Conservation (phyloP, 1,140 invertebrate species). For the Calephelis virginiensis region DNA sequence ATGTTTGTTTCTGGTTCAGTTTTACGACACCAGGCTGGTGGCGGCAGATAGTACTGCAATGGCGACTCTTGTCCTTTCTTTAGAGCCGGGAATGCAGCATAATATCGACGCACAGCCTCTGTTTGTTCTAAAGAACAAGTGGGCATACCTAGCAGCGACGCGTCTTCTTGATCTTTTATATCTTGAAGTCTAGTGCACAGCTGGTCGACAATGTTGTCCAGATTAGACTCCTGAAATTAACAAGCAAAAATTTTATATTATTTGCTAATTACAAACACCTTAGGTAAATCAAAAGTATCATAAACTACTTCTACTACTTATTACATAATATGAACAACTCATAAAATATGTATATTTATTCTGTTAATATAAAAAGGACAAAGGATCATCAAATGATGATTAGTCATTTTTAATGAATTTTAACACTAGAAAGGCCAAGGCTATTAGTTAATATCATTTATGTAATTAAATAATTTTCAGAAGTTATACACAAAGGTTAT, state of each 20-base stretch:
- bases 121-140: slow-evolving; percentile 68
- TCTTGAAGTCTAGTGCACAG: slow-evolving; percentile 67
- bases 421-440: slow-evolving; percentile 3
- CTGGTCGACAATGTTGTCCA: slow-evolving; percentile 68
- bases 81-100: slow-evolving; percentile 77
- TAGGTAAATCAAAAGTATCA: background rate
- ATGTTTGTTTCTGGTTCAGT: slow-evolving; percentile 43
- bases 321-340: background rate
- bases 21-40: slow-evolving; percentile 70
- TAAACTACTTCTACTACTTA: background rate
- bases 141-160: slow-evolving; percentile 65
- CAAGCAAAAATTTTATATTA: slow-evolving; percentile 18
- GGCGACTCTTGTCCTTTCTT: slow-evolving; percentile 71
- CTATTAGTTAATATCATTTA: background rate
- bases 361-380: background rate
- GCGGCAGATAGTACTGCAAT: slow-evolving; percentile 66
- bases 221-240: slow-evolving; percentile 67
- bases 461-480: background rate
- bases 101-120: slow-evolving; percentile 77
- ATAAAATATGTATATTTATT: too few relatives aligned
- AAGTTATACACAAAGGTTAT: too few relatives aligned
- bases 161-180: slow-evolving; percentile 62
- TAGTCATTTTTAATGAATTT: background rate
- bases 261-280: background rate
- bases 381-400: background rate